Evolutionary conservation across 2,888 invertebrate species (phyloP).

Genomic region (Brachyopa scutellaris): DNA sequence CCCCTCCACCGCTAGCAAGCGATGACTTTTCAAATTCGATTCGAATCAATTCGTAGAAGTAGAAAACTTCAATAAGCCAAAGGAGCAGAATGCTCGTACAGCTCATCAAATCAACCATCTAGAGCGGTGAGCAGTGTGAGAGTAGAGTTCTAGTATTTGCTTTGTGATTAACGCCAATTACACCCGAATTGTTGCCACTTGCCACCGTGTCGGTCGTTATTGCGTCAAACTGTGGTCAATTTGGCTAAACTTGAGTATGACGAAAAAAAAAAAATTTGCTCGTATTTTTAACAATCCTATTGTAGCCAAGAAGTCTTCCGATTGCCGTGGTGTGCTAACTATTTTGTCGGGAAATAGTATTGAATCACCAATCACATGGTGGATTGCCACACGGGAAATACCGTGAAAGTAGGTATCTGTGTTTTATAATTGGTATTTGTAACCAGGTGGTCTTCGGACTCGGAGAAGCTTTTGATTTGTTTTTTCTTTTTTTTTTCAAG

Average conservation of each 20-base stretch:
- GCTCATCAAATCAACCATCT: too few species aligned
- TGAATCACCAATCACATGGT: constrained; percentile 37
- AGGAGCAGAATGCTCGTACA: neutral
- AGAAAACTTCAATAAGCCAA: neutral
- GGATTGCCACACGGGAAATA: too few species aligned
- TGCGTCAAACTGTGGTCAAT: constrained; percentile 43
- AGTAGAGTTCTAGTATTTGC: constrained; percentile 34
- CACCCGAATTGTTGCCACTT: constrained; percentile 6
- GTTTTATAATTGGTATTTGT: too few species aligned
- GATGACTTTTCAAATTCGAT: constrained; percentile 63
- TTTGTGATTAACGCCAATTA: constrained; percentile 70
- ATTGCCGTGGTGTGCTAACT: neutral
- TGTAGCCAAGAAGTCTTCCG: constrained; percentile 4
- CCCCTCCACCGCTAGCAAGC: constrained; percentile 9
- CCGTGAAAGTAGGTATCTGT: too few species aligned
- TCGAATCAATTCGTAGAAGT: constrained; percentile 61
- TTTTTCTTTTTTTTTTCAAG: too few species aligned
- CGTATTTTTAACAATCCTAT: neutral
- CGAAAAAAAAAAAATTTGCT: constrained; percentile 13
- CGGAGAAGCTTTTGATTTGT: too few species aligned
- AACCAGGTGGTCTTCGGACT: too few species aligned
- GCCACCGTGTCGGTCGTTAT: neutral
- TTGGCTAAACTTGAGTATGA: constrained; percentile 58
- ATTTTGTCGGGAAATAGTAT: neutral
- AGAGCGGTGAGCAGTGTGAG: constrained; percentile 26